Conservation (phyloP, 2,113 vertebrate genomes). For the Myrmophylax atrothorax region DNA sequence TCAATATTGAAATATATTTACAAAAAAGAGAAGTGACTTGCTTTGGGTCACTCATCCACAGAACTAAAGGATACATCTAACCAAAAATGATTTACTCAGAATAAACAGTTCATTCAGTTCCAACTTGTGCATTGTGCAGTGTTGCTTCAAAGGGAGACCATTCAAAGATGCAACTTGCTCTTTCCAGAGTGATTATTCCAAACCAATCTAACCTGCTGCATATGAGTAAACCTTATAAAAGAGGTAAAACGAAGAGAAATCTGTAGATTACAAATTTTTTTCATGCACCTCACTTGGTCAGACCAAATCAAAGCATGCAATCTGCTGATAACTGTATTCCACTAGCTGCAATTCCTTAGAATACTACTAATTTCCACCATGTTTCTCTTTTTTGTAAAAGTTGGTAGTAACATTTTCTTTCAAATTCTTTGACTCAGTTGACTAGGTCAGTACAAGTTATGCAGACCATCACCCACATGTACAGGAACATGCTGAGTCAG, state of each 20-base stretch:
- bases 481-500: constrained; percentile 19
- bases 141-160: neutral
- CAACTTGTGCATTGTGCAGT: neutral
- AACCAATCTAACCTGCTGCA: neutral
- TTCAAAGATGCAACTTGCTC: neutral
- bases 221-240: neutral
- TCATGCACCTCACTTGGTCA: neutral
- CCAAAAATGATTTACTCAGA: neutral
- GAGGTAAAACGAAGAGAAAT: constrained; percentile 12
- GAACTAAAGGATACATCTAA: neutral
- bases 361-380: constrained; percentile 4
- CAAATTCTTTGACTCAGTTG: constrained; percentile 21
- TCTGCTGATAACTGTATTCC: constrained; percentile 38
- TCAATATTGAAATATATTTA: neutral
- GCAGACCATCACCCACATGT: constrained; percentile 4
- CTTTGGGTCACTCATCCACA: neutral
- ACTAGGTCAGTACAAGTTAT: constrained; percentile 9
- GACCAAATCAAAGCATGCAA: constrained; percentile 44
- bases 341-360: constrained; percentile 1
- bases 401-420: constrained; percentile 2
- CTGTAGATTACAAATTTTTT: constrained; percentile 6
- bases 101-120: neutral
- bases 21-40: neutral
- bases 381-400: neutral
- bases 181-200: neutral